Percentiles rank a stretch among this genome's conserved stretches.
Conservation (phyloP, 2,113 vertebrate species). For the Archocentrus centrarchus region DNA sequence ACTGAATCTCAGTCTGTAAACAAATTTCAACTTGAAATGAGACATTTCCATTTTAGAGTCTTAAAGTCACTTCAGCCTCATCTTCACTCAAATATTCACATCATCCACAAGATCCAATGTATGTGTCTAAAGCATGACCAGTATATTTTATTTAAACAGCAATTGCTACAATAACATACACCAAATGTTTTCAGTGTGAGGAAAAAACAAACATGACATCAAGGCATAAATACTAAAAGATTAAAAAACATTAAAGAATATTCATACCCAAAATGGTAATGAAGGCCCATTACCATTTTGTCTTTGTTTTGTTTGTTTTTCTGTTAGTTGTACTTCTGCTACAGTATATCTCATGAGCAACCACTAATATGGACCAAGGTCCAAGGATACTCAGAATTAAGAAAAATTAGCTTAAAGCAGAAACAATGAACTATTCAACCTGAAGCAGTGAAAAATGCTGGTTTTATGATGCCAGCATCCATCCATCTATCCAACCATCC, state of each 20-base stretch:
- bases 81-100: neutral
- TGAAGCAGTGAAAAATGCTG: conserved; percentile 37
- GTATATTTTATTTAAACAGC: neutral
- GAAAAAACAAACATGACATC: neutral
- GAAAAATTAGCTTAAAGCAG: conserved; percentile 20
- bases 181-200: neutral
- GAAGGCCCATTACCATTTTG: neutral
- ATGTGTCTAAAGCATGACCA: neutral
- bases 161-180: neutral
- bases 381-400: conserved; percentile 10
- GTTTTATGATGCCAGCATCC: neutral
- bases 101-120: neutral
- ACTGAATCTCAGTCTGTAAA: neutral
- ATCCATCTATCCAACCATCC: too few relatives aligned
- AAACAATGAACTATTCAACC: conserved; percentile 18
- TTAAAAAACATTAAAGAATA: neutral
- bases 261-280: neutral
- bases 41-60: neutral
- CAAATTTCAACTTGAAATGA: neutral
- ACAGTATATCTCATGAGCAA: neutral
- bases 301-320: neutral
- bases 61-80: neutral
- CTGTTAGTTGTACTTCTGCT: neutral
- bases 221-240: neutral
- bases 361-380: neutral